Conservation (phyloP, 2,113 vertebrate species). For the Oryzias javanicus region DNA sequence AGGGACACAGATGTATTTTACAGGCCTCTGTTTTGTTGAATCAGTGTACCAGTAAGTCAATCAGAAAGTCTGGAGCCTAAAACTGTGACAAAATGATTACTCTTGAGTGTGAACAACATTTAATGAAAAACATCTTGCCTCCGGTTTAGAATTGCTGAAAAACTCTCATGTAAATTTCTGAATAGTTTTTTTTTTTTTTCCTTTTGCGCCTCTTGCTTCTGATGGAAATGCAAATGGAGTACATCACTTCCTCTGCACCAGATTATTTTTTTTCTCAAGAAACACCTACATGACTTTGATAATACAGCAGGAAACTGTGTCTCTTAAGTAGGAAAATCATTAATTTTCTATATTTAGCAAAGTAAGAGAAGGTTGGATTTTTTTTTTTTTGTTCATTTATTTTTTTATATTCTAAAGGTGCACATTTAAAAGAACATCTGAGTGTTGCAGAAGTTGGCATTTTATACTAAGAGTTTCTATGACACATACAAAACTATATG, state of each 20-base stretch:
- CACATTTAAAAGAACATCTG: conserved; percentile 1
- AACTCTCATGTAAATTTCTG: conserved; percentile 28
- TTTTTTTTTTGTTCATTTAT: background rate
- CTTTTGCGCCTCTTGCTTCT: conserved; percentile 31
- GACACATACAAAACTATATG: conserved; percentile 10
- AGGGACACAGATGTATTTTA: background rate
- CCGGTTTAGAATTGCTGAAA: conserved; percentile 16
- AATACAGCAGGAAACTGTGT: conserved; percentile 19
- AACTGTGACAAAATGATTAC: conserved; percentile 6
- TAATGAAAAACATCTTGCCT: background rate
- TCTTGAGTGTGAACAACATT: conserved; percentile 3
- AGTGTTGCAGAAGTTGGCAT: conserved; percentile 11
- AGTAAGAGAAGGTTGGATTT: conserved; percentile 9
- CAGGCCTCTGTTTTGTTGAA: background rate
- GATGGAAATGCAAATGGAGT: conserved; percentile 54
- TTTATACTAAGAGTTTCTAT: conserved; percentile 11
- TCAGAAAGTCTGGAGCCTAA: background rate
- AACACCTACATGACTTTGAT: conserved; percentile 60
- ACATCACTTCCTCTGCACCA: conserved; percentile 65
- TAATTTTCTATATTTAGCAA: conserved; percentile 24
- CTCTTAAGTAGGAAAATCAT: conserved; percentile 37
- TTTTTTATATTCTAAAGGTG: background rate
- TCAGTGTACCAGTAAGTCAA: background rate
- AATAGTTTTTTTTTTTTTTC: conserved; percentile 28
- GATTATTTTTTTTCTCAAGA: conserved; percentile 51